Evolutionary conservation across 1,140 invertebrate species (phyloP).

Genomic region (Bombus terrestris): DNA sequence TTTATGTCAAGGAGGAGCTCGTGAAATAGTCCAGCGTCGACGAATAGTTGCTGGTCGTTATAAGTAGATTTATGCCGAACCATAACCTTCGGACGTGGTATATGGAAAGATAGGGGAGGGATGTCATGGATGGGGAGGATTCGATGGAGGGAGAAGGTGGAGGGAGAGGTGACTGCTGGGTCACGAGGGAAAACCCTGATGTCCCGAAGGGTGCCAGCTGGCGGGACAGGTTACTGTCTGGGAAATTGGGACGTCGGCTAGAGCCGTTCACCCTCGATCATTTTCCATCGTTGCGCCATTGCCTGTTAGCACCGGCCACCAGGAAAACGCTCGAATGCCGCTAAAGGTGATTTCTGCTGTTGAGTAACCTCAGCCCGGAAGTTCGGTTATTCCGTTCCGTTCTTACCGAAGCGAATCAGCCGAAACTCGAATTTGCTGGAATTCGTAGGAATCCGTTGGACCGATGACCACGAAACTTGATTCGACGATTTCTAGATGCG

Average conservation of each 20-base stretch:
- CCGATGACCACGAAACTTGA: slow-evolving; percentile 22
- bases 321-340: slow-evolving; percentile 9
- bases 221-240: slow-evolving; percentile 69
- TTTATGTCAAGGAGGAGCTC: slow-evolving; percentile 34
- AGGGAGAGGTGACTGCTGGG: slow-evolving; percentile 11
- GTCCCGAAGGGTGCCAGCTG: slow-evolving; percentile 68
- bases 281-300: slow-evolving; percentile 57
- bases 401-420: slow-evolving; percentile 5
- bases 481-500: not conserved
- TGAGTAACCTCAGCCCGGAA: slow-evolving; percentile 34
- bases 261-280: slow-evolving; percentile 58
- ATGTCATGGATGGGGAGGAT: not conserved
- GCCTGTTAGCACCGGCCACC: not conserved
- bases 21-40: slow-evolving; percentile 39
- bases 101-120: slow-evolving; percentile 9
- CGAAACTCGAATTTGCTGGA: slow-evolving; percentile 38
- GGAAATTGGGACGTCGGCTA: slow-evolving; percentile 70
- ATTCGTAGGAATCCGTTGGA: slow-evolving; percentile 1
- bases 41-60: slow-evolving; percentile 46
- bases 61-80: slow-evolving; percentile 68
- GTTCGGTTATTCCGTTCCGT: not conserved
- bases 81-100: slow-evolving; percentile 64
- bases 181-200: slow-evolving; percentile 54
- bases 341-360: not conserved
- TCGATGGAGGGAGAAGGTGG: not conserved